Percentiles rank a stretch among this genome's conserved stretches.
Evolutionary conservation across 2,888 invertebrate genomes (phyloP).

Genomic region (Drosophila pegasa): DNA sequence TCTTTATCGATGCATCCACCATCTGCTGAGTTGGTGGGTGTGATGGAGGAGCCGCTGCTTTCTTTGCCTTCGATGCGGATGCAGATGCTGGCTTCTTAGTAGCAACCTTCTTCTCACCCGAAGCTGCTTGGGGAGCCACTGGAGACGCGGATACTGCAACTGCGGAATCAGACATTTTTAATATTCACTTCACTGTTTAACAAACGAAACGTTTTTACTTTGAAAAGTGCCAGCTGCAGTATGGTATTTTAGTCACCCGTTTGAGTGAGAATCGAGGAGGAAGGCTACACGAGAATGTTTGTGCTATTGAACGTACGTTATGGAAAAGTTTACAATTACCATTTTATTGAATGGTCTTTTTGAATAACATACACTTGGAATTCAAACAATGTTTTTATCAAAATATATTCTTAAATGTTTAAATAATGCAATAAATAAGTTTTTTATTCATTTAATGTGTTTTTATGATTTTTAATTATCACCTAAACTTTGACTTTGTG

Average conservation of each 20-base stretch:
- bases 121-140: conserved; percentile 34
- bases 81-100: conserved; percentile 33
- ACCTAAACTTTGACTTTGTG: conserved; percentile 4
- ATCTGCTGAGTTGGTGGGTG: conserved; percentile 58
- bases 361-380: background rate
- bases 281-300: conserved; percentile 17
- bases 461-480: background rate
- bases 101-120: conserved; percentile 39
- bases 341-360: conserved; percentile 14
- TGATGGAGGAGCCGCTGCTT: conserved; percentile 21
- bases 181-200: conserved; percentile 10
- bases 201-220: conserved; percentile 6
- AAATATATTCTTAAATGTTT: conserved; percentile 14
- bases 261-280: conserved; percentile 41
- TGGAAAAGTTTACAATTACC: conserved; percentile 9
- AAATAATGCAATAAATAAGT: background rate
- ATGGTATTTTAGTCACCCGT: conserved; percentile 14
- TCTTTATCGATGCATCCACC: conserved; percentile 54
- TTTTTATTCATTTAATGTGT: background rate
- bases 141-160: conserved; percentile 47
- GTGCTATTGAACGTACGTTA: conserved; percentile 7
- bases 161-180: conserved; percentile 48
- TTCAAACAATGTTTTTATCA: background rate
- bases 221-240: background rate
- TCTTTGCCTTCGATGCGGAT: conserved; percentile 33